These are phyloP conservation scores for Callipepla squamata DNA, from an alignment of 2,113 vertebrate species.

Conservation along the genomic window DNA sequence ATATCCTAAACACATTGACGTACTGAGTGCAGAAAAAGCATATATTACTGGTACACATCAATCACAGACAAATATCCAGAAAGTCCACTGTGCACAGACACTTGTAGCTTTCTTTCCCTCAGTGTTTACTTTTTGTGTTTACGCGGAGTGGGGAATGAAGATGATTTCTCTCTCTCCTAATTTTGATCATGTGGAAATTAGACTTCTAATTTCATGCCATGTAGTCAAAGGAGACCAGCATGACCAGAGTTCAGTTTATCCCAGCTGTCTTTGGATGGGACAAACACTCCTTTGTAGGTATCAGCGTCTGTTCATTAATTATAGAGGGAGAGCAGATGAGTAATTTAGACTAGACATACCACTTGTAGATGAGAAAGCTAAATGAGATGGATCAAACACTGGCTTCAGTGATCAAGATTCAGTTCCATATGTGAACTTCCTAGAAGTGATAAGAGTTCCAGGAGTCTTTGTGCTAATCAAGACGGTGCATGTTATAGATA, in stretches of 20 bases:
- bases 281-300: conserved; percentile 24
- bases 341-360: not conserved
- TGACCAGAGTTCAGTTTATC: conserved; percentile 1
- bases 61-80: not conserved
- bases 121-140: conserved; percentile 37
- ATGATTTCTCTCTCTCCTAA: conserved; percentile 12
- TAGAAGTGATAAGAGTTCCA: not conserved
- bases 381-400: not conserved
- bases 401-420: conserved; percentile 12
- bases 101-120: not conserved
- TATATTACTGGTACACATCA: not conserved
- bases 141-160: not conserved
- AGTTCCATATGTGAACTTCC: not conserved
- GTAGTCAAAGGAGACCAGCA: conserved; percentile 49
- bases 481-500: fast-evolving
- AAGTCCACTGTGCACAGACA: not conserved
- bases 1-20: not conserved
- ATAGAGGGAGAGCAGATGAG: not conserved
- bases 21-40: not conserved
- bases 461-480: not conserved
- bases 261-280: conserved; percentile 28
- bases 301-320: conserved; percentile 25
- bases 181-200: conserved; percentile 54
- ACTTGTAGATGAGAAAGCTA: not conserved
- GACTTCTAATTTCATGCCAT: conserved; percentile 58